Conservation (phyloP, 2,797 vertebrate species). For the Monodelphis domestica region DNA sequence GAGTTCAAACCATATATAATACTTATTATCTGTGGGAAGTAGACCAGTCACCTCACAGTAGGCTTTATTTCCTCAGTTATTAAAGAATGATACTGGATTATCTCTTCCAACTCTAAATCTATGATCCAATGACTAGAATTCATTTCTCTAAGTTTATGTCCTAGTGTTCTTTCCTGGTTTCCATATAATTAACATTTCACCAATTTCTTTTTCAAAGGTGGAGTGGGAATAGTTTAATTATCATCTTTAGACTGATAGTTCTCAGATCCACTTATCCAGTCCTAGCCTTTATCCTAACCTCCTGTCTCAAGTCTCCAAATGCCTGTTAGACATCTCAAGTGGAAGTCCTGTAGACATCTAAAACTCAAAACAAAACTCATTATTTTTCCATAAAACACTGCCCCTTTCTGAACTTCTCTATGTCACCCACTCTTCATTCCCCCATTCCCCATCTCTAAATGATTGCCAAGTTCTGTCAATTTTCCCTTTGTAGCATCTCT, state of each 20-base stretch:
- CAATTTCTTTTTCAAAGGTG: background rate
- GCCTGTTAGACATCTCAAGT: background rate
- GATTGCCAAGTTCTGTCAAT: background rate
- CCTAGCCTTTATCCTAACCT: background rate
- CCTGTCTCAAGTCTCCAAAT: background rate
- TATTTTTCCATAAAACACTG: background rate
- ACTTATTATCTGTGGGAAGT: background rate
- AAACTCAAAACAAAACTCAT: background rate
- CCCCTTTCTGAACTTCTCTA: background rate
- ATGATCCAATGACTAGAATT: background rate
- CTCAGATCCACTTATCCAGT: background rate
- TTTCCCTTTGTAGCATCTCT: background rate
- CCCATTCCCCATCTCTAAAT: background rate
- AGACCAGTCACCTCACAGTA: background rate
- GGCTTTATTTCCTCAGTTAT: background rate
- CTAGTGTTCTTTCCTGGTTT: background rate
- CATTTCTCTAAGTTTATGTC: background rate
- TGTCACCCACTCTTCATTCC: background rate
- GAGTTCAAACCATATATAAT: background rate
- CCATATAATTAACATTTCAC: background rate
- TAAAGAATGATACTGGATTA: background rate
- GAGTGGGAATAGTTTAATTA: background rate
- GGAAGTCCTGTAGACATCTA: background rate
- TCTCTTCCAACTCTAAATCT: background rate
- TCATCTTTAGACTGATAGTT: background rate